Conservation (phyloP, 1,140 invertebrate genomes). For the Tetramorium alpestre region DNA sequence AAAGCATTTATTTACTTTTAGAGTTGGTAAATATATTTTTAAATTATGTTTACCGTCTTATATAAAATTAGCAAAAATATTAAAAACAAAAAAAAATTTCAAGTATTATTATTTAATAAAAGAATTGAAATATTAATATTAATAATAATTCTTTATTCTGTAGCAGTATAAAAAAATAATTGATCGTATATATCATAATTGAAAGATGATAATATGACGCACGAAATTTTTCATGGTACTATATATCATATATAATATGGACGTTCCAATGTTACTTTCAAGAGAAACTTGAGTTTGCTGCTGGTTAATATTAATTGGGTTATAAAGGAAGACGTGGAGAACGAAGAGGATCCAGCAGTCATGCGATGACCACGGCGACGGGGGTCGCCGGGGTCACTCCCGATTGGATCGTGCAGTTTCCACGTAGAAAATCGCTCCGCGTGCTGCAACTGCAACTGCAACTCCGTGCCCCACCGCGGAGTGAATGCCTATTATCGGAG, state of each 20-base stretch:
- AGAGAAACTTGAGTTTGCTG: constrained; percentile 21
- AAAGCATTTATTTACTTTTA: not conserved
- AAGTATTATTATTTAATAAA: not conserved
- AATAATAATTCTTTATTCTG: not conserved
- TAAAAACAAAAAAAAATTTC: not conserved
- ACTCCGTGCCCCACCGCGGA: constrained; percentile 40
- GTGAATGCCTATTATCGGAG: constrained; percentile 65
- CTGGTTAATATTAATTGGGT: constrained; percentile 59
- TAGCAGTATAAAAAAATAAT: not conserved
- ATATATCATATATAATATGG: too few relatives aligned
- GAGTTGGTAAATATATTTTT: not conserved
- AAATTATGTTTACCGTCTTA: not conserved
- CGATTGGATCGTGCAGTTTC: constrained; percentile 73
- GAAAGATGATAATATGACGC: not conserved
- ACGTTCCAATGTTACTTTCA: not conserved
- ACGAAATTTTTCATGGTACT: not conserved
- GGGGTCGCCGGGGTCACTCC: constrained; percentile 64
- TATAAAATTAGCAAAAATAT: not conserved
- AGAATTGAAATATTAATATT: not conserved
- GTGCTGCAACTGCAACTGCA: constrained; percentile 71
- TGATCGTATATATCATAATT: not conserved
- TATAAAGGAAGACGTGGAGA: constrained; percentile 33
- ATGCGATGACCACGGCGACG: constrained; percentile 63
- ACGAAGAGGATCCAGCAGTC: constrained; percentile 54
- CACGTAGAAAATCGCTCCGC: constrained; percentile 74